Base-by-base conservation (phyloP, 2,797 vertebrate genomes). In the Morelia viridis region DNA sequence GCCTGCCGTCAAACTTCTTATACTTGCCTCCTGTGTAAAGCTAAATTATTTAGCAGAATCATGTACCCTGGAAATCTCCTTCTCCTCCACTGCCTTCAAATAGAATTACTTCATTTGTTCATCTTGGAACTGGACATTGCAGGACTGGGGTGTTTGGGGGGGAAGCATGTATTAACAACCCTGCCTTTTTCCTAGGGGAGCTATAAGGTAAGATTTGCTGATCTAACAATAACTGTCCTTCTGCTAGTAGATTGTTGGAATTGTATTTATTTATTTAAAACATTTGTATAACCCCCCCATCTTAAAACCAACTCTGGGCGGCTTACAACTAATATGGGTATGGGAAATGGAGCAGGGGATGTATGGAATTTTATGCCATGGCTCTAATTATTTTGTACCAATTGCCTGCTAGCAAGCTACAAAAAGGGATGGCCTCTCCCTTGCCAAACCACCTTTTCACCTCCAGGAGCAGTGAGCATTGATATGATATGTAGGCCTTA, bases 1-100 rank as follows among this genome's bases (percentile, higher is more conserved):
- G 89, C 94, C 90, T 91, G 57, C 93, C 41, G 17, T 46, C 61
- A 61, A 90, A 87, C 91, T 93, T 92, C 89, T 60, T 93, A 53
- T 83, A 10, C 19, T 95, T 94, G 62, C 28, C 22, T 84, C 88
- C 57, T 4, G 91, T 35, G 0, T 50, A 62, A 94, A 94, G 68
- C 62, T 90, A 90, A 93, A 94, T 94, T 90, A 80, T 94, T 1
- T 89, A 4, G 87, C 35, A 90, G 65, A 85, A 35, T 0, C 1
- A 6, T 0, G 89, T 88, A 93, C 91, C 92, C 71, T 28, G 28
- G 92, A 87, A 89, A 41, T 17, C 0, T 61, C 0, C 7, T 91
- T 61, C 83, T 68, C 90, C 61, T 64, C 91, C 46, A 3, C 91
- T 46, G 9, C 19, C 71, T 62, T 41, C 58, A 24, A 31, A 61